Evolutionary conservation across 2,888 invertebrate species (phyloP).

Genomic region (Sminthurinus aureus): DNA sequence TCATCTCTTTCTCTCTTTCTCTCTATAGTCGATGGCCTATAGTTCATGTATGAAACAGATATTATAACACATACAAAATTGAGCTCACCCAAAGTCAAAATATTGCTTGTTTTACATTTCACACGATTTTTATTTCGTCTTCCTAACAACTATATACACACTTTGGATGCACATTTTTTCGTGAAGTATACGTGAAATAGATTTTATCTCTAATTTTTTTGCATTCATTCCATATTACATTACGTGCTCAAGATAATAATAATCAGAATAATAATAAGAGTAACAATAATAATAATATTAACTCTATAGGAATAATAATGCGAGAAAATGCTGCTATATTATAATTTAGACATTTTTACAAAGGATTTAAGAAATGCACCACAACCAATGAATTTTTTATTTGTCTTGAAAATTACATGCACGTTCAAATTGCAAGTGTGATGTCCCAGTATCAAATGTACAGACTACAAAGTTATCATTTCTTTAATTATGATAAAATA

Average conservation of each 20-base stretch:
- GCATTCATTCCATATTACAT: not conserved
- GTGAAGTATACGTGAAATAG: not conserved
- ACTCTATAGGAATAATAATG: too few species aligned
- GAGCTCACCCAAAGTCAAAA: too few species aligned
- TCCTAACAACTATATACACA: not conserved
- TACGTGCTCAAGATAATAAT: not conserved
- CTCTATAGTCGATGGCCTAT: not conserved
- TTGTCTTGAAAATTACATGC: not conserved
- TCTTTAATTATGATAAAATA: not conserved
- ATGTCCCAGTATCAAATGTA: not conserved
- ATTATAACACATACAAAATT: not conserved
- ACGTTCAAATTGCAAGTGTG: not conserved
- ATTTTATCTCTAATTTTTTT: slow-evolving; percentile 1
- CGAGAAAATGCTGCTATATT: too few species aligned
- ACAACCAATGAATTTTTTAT: not conserved
- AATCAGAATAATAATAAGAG: not conserved
- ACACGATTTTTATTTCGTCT: not conserved
- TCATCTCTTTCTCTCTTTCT: not conserved
- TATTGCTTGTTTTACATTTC: not conserved
- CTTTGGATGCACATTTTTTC: not conserved
- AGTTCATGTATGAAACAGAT: not conserved
- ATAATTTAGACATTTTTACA: not conserved
- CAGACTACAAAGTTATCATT: not conserved
- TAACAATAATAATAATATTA: too few species aligned
- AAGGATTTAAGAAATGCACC: not conserved